Percentiles rank a stretch among this genome's conserved stretches.
Evolutionary conservation across 2,797 vertebrate genomes (phyloP).

Genomic region (Melanotaenia nigrans): DNA sequence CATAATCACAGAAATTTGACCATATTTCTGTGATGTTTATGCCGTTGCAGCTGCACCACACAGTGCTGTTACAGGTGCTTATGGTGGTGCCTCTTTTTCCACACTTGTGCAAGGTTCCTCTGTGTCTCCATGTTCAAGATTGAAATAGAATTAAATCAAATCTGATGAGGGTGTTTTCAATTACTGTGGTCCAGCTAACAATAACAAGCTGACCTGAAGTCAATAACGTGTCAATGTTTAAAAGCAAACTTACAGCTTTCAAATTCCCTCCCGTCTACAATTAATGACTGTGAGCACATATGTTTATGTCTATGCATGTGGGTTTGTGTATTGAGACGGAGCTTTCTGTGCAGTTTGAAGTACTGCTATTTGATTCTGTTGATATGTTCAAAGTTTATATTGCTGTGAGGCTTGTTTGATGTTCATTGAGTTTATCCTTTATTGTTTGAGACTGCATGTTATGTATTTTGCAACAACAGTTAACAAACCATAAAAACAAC

Average conservation of each 20-base stretch:
- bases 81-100: no score
- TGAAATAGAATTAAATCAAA: not conserved
- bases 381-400: no score
- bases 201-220: not conserved
- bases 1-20: not conserved
- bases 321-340: not conserved
- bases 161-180: not conserved
- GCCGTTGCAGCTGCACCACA: not conserved
- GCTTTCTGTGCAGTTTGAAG: not conserved
- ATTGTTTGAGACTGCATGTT: no score
- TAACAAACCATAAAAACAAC: no score
- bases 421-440: no score
- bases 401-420: no score
- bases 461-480: no score
- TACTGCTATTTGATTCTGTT: no score
- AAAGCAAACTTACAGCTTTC: not conserved
- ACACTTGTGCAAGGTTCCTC: no score
- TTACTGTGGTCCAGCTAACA: not conserved
- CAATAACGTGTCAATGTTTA: not conserved
- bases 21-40: not conserved
- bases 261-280: not conserved
- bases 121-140: not conserved
- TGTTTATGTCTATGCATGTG: not conserved
- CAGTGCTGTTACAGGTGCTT: no score
- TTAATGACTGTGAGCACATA: not conserved